Evolutionary conservation across 2,113 vertebrate species (phyloP), one percentile per base, ranked within the genome.

Genomic region (Chionis minor): DNA sequence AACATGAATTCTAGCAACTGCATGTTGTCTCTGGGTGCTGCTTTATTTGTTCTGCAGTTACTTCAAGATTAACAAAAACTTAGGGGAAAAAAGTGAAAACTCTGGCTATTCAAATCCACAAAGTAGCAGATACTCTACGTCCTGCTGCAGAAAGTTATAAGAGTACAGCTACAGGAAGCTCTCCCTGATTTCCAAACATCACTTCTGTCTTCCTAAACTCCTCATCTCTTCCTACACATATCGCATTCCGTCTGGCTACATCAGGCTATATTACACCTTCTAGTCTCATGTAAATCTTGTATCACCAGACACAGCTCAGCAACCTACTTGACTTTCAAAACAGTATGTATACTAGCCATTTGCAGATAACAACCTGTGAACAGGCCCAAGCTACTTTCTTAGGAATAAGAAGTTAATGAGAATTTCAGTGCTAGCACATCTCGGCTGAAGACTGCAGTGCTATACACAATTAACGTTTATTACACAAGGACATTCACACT

Each of bases 321-420:
- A 69, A 65, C 21, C 27, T 28, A 27, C 5, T 38, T 2, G 1
- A 23, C 42, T 65, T 75, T 44, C 56, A 77, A 59, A 78, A 56
- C 12, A 89, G 49, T 0, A 0, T 3, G 4, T 17, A 13, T 42
- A 52, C 35, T 56, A 72, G 30, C 49, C 23, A 54, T 8, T n/a
- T 10, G 66, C 35, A 88, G 44, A 19, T 42, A 52, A 52, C 32
- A 58, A 62, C 47, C 38, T 45, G 15, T 66, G 30, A 82, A 79
- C 15, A 67, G 61, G 33, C 10, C 21, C 38, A 88, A 47, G 35
- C 13, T 80, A 42, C 20, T 40, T 80, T 14, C 44, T 69, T 42
- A 55, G 47, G 28, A 74, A 27, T 35, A 73, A 23, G 7, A 23
- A 75, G 16, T 51, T 67, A 56, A 71, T 35, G 23, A 78, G 45